Evolutionary conservation across 2,797 vertebrate genomes (phyloP), one percentile per base, ranked within the genome.

Genomic region (Triplophysa yarkandensis): DNA sequence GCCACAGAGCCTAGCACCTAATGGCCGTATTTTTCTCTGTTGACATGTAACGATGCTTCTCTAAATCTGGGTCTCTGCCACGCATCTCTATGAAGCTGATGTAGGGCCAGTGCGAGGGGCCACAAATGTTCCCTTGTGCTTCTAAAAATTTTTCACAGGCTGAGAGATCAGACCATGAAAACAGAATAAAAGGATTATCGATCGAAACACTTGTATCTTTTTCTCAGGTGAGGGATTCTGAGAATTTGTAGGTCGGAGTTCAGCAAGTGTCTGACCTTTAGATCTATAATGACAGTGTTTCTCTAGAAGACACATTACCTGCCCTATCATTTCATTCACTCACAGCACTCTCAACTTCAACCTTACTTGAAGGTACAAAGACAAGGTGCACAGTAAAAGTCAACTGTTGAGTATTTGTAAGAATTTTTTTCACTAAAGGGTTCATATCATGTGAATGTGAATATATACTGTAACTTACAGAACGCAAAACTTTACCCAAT

Each of bases 131-230:
- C 10, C 25, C 21, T 25, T 36, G 27, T 39, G 11, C 21, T 60
- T 62, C 28, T 39, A 62, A 71, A 30, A 62, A 62, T 62, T 14
- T n/a, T n/a, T 58, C 23, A 57, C 36, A 19, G 2, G 30, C 30
- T 28, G 6, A 44, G 34, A 52, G 21, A 19, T 48, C 41, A 48
- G 17, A 60, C 30, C 17, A 62, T 19, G 62, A 58, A 58, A 19
- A 36, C 4, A 36, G 28, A 74, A 60, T 64, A 57, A 67, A 67
- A 74, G 52, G 16, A 25, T 74, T 74, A 74, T 74, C 3, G 63
- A 67, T 67, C 21, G 13, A 16, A 58, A 14, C 63, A 46, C 16
- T 36, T 48, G 36, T 48, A 23, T 57, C 39, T 58, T 39, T 65
- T 19, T 62, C 34, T 41, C 6, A 2, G 34, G 39, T 44, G 50